Evolutionary conservation across 2,888 invertebrate genomes (phyloP).

Genomic region (Endotricha flammealis): DNA sequence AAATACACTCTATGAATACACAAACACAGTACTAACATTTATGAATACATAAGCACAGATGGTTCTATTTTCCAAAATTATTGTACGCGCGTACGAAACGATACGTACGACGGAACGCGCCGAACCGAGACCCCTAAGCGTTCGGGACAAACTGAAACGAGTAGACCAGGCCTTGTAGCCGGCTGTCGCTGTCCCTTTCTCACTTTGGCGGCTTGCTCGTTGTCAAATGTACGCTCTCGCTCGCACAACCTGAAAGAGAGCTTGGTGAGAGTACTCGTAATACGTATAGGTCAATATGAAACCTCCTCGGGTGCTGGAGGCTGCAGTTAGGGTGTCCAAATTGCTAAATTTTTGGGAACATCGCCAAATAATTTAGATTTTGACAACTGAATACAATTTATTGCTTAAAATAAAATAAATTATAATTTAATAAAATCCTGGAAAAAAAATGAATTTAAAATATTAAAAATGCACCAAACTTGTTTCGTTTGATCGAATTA

Average conservation of each 20-base stretch:
- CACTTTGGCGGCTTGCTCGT: conserved; percentile 25
- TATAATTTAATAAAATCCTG: no score
- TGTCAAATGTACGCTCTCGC: conserved; percentile 35
- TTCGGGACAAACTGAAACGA: conserved; percentile 63
- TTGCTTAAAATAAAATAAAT: no score
- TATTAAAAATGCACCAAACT: no score
- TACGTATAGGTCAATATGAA: conserved; percentile 78
- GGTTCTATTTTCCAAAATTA: conserved; percentile 31
- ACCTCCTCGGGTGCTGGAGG: conserved; percentile 75
- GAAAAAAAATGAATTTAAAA: no score
- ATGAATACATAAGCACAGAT: conserved; percentile 25
- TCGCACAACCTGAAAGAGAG: conserved; percentile 63
- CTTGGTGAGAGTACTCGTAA: conserved; percentile 63
- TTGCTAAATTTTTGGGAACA: not conserved
- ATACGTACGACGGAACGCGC: conserved; percentile 28
- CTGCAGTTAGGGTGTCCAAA: conserved; percentile 66
- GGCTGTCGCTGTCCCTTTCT: conserved; percentile 42
- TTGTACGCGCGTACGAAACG: conserved; percentile 37
- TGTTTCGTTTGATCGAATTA: no score
- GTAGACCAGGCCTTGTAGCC: conserved; percentile 53
- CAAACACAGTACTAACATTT: conserved; percentile 16
- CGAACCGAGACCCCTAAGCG: conserved; percentile 49
- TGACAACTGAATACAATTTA: no score
- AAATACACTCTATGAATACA: conserved; percentile 13
- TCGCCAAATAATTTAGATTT: no score